Base-by-base conservation (phyloP, 1,140 invertebrate genomes). In the Gonatopus flavifemur region DNA sequence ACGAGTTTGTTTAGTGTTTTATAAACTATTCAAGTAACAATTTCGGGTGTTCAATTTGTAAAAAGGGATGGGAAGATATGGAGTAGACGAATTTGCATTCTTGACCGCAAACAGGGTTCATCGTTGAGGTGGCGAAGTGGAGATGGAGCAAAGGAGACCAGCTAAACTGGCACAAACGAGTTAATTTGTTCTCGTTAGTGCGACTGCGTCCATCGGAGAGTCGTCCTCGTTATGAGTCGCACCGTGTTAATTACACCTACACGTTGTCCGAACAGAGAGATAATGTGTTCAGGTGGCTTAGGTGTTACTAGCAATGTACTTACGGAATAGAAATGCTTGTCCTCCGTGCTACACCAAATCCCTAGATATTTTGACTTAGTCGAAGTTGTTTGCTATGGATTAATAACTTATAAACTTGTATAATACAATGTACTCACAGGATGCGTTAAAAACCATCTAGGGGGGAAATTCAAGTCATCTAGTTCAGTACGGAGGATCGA, bases 141-240 rank as follows among this genome's bases (percentile, higher is more conserved):
- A 30, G 37, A 38, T 24, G 38, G 41, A 48, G 59, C 51, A 57
- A 56, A 60, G 49, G 56, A 60, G 54, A 37, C 50, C 54, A 50
- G 42, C 59, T 60, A 66, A 66, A 65, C 62, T 65, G 64, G 57
- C 62, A 60, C 59, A 59, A 62, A 65, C 56, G 64, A 67, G 63
- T 63, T 70, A 70, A 70, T 70, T 70, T 66, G 63, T 57, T 62
- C 67, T 69, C 67, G 64, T 70, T 70, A 70, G 64, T 58, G 57
- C 49, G 52, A 58, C 58, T 59, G 56, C 62, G 62, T 64, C 55
- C 47, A 55, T 64, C n/a, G n/a, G n/a, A n/a, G n/a, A n/a, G n/a
- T n/a, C 62, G 62, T 56, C 50, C 59, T 62, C 63, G 63, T 66
- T 63, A 66, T 66, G 59, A 57, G 47, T 52, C 45, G 45, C 37